Evolutionary conservation across 1,140 invertebrate genomes (phyloP).

Genomic region (Drosophila busckii): DNA sequence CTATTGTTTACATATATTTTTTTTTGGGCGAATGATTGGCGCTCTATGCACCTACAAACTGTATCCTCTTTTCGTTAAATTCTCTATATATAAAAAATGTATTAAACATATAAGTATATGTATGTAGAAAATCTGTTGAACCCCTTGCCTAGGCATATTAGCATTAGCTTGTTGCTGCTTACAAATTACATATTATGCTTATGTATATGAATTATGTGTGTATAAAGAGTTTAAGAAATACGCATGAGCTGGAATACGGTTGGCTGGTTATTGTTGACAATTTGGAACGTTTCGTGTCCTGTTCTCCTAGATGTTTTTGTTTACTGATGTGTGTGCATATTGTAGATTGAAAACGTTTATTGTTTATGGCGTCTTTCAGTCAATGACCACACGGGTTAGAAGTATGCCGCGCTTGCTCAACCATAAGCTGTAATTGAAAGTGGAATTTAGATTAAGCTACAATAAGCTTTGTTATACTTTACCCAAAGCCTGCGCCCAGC

Average conservation of each 20-base stretch:
- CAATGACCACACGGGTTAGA: slow-evolving; percentile 82
- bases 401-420: slow-evolving; percentile 84
- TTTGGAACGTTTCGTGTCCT: slow-evolving; percentile 56
- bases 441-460: slow-evolving; percentile 8
- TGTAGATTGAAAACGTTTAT: slow-evolving; percentile 49
- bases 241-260: slow-evolving; percentile 63
- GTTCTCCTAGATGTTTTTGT: slow-evolving; percentile 55
- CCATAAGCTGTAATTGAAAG: slow-evolving; percentile 81
- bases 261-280: slow-evolving; percentile 45
- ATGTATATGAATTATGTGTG: slow-evolving; percentile 21
- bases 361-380: slow-evolving; percentile 79
- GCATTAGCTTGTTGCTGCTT: slow-evolving; percentile 41
- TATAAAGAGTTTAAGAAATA: slow-evolving; percentile 1
- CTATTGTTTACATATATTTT: slow-evolving; percentile 3
- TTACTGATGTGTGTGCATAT: slow-evolving; percentile 17
- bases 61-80: background rate
- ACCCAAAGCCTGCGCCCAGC: slow-evolving; percentile 94
- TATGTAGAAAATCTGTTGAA: slow-evolving; percentile 44
- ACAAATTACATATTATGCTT: slow-evolving; percentile 36
- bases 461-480: slow-evolving; percentile 69
- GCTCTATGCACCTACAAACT: background rate
- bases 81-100: slow-evolving; percentile 27
- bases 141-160: slow-evolving; percentile 31
- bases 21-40: slow-evolving; percentile 14
- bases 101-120: slow-evolving; percentile 25